Percentiles rank a stretch among this genome's conserved stretches.
Evolutionary conservation across 92 coral and sea anemone genomes (phyloP).

Genomic region (Actinostola sp.): DNA sequence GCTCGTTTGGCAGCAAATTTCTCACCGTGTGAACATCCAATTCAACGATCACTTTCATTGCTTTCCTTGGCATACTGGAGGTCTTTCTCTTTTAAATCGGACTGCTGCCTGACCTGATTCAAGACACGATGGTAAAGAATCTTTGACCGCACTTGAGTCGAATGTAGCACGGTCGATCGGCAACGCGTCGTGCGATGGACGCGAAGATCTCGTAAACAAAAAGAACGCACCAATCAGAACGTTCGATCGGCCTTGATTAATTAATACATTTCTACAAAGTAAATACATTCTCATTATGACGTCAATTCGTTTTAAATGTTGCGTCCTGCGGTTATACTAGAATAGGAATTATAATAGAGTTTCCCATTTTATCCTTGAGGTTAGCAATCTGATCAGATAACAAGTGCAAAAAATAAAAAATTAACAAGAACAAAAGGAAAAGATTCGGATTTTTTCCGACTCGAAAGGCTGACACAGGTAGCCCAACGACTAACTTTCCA

Average conservation of each 20-base stretch:
- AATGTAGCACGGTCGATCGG: slow-evolving; percentile 42
- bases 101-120: not conserved
- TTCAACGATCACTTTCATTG: slow-evolving; percentile 98
- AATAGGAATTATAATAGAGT: not conserved
- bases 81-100: slow-evolving; percentile 11
- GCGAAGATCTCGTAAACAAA: slow-evolving; percentile 74
- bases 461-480: not conserved
- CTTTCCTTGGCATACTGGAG: slow-evolving; percentile 90
- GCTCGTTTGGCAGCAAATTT: slow-evolving; percentile 13
- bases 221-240: slow-evolving; percentile 57
- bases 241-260: slow-evolving; percentile 14
- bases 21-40: slow-evolving; percentile 93
- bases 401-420: not conserved
- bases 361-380: not conserved
- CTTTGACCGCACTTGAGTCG: slow-evolving; percentile 16
- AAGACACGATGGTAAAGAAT: not conserved
- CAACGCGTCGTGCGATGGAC: slow-evolving; percentile 66
- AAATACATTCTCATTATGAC: slow-evolving; percentile 46
- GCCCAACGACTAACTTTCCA: slow-evolving; percentile 2
- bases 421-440: not conserved
- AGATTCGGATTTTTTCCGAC: not conserved
- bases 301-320: slow-evolving; percentile 34
- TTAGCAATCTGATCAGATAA: not conserved
- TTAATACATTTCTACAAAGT: slow-evolving; percentile 25
- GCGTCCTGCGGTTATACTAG: slow-evolving; percentile 5